Evolutionary conservation across 2,797 vertebrate species (phyloP).

Genomic region (Scarus forsteni): DNA sequence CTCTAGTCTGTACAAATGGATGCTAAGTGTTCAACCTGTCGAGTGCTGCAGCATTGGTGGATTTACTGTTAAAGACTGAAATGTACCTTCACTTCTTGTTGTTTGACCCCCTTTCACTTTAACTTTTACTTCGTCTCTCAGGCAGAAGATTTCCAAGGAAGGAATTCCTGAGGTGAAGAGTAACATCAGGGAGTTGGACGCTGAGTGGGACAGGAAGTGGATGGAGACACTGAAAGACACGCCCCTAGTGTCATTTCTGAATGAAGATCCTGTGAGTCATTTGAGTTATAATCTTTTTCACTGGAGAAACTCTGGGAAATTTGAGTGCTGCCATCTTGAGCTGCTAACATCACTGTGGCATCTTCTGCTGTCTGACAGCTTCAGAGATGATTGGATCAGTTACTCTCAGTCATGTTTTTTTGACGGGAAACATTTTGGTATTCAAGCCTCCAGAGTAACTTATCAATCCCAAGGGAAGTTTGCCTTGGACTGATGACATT

Average conservation of each 20-base stretch:
- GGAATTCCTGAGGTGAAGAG: constrained; percentile 63
- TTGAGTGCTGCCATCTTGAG: neutral
- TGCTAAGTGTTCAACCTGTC: neutral
- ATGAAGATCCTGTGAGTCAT: constrained; percentile 85
- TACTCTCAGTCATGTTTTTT: too few species aligned
- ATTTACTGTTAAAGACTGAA: too few species aligned
- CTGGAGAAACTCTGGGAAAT: rapidly evolving
- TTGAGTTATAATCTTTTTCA: neutral
- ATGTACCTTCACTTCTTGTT: neutral
- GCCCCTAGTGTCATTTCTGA: constrained; percentile 79
- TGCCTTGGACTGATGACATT: too few species aligned
- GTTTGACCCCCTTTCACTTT: too few species aligned
- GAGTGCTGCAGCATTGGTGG: neutral
- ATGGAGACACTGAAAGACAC: constrained; percentile 69
- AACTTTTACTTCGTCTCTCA: constrained; percentile 45
- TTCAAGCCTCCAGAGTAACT: too few species aligned
- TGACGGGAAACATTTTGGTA: too few species aligned
- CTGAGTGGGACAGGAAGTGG: constrained; percentile 89
- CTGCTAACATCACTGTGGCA: too few species aligned
- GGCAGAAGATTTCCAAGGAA: constrained; percentile 81
- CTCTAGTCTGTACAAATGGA: rapidly evolving
- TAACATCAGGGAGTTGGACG: constrained; percentile 73
- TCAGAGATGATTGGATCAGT: too few species aligned
- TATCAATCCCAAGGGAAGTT: too few species aligned
- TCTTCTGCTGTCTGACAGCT: too few species aligned